phyloP scores from a whole-genome alignment of 2,113 vertebrate species.

The Malurus elegans region DNA sequence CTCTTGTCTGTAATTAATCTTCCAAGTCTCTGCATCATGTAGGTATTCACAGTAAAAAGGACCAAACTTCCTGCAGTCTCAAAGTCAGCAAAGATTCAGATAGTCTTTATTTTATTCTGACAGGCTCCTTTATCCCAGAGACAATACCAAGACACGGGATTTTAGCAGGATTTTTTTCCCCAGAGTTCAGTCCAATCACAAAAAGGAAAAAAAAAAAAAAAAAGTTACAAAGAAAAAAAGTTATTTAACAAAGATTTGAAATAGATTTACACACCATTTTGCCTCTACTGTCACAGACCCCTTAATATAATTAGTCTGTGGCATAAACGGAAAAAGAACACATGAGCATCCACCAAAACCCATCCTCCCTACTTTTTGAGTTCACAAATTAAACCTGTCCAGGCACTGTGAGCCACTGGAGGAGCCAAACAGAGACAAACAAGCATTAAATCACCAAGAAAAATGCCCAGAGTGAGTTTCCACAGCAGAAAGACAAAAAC shows the following conservation, averaged over 20 bases:
- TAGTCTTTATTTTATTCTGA: slow-evolving; percentile 50
- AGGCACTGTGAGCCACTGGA: not conserved
- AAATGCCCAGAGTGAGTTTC: not conserved
- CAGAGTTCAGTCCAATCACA: not conserved
- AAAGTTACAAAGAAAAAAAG: not conserved
- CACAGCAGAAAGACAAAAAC: not conserved
- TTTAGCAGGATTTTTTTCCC: not conserved
- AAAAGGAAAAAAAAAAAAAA: not conserved
- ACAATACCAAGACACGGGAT: not conserved
- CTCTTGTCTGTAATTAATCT: not conserved
- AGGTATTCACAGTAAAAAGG: not conserved
- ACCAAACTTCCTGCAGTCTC: not conserved
- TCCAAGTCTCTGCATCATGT: not conserved
- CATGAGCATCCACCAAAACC: not conserved
- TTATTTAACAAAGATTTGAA: not conserved
- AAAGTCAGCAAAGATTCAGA: slow-evolving; percentile 24
- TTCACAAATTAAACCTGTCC: not conserved
- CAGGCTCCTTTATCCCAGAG: slow-evolving; percentile 14
- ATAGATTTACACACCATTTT: not conserved
- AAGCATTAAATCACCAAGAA: not conserved
- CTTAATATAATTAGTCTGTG: not conserved
- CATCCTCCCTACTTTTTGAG: not conserved
- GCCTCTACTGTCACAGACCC: not conserved
- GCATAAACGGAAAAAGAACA: not conserved
- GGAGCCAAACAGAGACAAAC: not conserved